Evolutionary conservation across 37 sponge, comb jelly and placozoan species (phyloP).

Genomic region (Theonella swinhoei): DNA sequence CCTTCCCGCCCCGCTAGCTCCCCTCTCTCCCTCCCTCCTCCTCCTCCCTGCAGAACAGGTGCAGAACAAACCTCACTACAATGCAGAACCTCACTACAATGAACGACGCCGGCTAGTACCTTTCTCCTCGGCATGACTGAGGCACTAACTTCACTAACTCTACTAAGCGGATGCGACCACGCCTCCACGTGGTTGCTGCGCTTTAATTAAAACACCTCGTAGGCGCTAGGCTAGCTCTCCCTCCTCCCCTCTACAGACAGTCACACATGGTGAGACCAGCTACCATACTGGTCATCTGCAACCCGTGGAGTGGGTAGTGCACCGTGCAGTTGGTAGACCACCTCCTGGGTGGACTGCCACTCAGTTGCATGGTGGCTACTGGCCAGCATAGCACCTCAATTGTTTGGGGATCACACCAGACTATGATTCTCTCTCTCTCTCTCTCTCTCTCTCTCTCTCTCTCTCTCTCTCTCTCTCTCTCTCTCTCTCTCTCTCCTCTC

Average conservation of each 20-base stretch:
- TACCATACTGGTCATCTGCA: too few species aligned
- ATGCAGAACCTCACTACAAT: too few species aligned
- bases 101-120: too few species aligned
- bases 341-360: not conserved
- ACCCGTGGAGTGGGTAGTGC: not conserved
- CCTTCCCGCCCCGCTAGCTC: conserved; percentile 12
- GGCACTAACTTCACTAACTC: too few species aligned
- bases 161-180: too few species aligned
- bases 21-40: conserved; percentile 10
- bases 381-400: not conserved
- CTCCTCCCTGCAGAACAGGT: too few species aligned
- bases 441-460: conserved; percentile 1
- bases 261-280: too few species aligned
- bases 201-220: not conserved
- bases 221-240: not conserved
- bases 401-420: not conserved
- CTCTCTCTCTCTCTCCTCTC: too few species aligned
- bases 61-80: too few species aligned
- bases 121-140: too few species aligned
- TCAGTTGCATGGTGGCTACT: not conserved
- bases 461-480: too few species aligned
- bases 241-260: not conserved
- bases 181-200: not conserved
- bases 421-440: not conserved
- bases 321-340: too few species aligned